Conservation (phyloP, 2,797 vertebrate genomes). For the Hydrocynus forskahlii region DNA sequence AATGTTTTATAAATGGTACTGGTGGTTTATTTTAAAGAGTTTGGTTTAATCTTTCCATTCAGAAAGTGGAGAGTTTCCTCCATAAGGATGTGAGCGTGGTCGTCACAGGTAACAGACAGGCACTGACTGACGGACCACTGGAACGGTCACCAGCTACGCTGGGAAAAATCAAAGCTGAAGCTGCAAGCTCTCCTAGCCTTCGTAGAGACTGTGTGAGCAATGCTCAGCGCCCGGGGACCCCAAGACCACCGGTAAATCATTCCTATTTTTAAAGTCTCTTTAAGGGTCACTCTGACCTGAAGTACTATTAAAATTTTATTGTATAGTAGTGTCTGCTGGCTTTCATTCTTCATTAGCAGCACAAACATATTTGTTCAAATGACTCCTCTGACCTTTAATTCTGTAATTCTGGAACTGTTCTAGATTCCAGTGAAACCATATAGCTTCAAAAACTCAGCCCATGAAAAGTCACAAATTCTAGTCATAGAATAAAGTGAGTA, state of each 20-base stretch:
- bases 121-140: constrained; percentile 54
- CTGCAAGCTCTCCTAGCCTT: not conserved
- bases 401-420: not conserved
- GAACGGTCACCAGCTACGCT: constrained; percentile 1
- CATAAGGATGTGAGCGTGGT: constrained; percentile 89
- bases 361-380: not conserved
- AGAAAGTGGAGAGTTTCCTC: constrained; percentile 88
- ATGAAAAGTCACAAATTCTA: too few species aligned
- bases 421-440: not conserved
- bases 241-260: constrained; percentile 66
- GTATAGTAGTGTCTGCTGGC: too few species aligned
- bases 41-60: constrained; percentile 33
- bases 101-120: constrained; percentile 82
- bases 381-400: not conserved
- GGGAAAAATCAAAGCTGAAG: constrained; percentile 52
- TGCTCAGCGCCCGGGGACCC: constrained; percentile 57
- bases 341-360: not conserved
- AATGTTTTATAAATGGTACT: too few species aligned
- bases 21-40: too few species aligned
- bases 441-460: too few species aligned
- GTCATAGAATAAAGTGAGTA: too few species aligned
- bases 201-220: constrained; percentile 44
- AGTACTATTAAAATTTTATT: too few species aligned
- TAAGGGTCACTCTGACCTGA: not conserved
- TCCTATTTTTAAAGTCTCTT: not conserved